These are phyloP conservation scores for Tenthredo scrophulariae DNA, from an alignment of 2,888 invertebrate genomes.

Conservation along the genomic window DNA sequence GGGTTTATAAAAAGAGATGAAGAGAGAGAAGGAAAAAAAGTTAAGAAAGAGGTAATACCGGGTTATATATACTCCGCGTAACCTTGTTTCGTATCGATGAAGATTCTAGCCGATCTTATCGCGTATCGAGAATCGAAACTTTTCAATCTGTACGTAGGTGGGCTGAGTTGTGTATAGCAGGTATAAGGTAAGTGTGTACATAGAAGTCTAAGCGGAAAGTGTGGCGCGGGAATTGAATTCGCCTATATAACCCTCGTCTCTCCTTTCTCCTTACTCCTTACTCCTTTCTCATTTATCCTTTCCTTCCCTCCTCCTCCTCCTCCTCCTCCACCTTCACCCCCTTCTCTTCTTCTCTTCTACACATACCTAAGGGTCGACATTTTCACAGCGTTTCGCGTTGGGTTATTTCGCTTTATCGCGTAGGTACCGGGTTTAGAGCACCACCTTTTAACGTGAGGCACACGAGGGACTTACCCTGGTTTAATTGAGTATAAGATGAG, in stretches of 20 bases:
- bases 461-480: slow-evolving; percentile 49
- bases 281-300: background rate
- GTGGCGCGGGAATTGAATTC: slow-evolving; percentile 50
- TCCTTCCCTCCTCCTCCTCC: background rate
- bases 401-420: slow-evolving; percentile 53
- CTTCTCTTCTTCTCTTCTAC: background rate
- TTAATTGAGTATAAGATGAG: slow-evolving; percentile 53
- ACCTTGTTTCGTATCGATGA: slow-evolving; percentile 43
- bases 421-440: slow-evolving; percentile 43
- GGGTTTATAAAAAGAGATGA: background rate
- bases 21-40: background rate
- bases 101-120: slow-evolving; percentile 46
- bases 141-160: slow-evolving; percentile 43
- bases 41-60: background rate
- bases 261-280: background rate
- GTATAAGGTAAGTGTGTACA: slow-evolving; percentile 5
- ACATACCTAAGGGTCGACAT: slow-evolving; percentile 18
- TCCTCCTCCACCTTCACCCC: background rate
- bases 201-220: slow-evolving; percentile 35
- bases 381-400: slow-evolving; percentile 44
- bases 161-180: background rate
- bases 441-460: slow-evolving; percentile 44
- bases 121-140: slow-evolving; percentile 51
- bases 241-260: slow-evolving; percentile 36
- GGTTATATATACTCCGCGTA: slow-evolving; percentile 23